A percentile compares a stretch with the other conserved stretches of the same genome.
Evolutionary conservation across 1,140 invertebrate genomes (phyloP).

Genomic region (Ruditapes philippinarum): DNA sequence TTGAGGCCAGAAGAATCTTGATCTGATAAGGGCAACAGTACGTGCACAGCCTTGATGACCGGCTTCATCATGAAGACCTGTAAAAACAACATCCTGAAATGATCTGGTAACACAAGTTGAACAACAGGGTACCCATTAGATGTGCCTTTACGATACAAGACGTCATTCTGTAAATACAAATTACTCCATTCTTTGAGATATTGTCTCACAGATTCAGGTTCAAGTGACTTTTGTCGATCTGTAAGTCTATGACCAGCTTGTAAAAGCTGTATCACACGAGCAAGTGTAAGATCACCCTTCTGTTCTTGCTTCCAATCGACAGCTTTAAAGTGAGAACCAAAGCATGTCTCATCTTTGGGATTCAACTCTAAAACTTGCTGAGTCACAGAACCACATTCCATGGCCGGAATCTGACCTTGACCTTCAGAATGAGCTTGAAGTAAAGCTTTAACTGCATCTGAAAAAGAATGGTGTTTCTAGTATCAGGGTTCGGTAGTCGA

Average conservation of each 20-base stretch:
- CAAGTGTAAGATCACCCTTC: not conserved
- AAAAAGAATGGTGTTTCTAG: not conserved
- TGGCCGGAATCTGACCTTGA: no score
- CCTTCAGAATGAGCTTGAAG: not conserved
- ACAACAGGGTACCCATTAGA: not conserved
- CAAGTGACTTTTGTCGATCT: not conserved
- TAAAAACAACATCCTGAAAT: slow-evolving; percentile 16
- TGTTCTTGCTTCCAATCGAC: not conserved
- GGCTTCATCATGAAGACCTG: slow-evolving; percentile 55
- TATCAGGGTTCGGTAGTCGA: not conserved
- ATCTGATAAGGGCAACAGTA: not conserved
- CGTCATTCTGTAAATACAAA: no score
- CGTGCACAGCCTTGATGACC: not conserved
- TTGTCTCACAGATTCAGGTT: no score
- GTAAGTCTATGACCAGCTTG: not conserved
- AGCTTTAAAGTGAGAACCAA: not conserved
- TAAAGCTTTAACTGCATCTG: not conserved
- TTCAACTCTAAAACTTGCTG: no score
- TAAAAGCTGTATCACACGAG: not conserved
- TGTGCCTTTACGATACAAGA: no score
- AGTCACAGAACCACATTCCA: no score
- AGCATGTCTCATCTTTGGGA: not conserved
- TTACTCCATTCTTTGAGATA: no score
- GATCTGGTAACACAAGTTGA: not conserved
- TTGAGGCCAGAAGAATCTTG: slow-evolving; percentile 64